These are phyloP conservation scores for Mellivora capensis DNA, from an alignment of 2,113 vertebrate genomes.

Conservation along the genomic window DNA sequence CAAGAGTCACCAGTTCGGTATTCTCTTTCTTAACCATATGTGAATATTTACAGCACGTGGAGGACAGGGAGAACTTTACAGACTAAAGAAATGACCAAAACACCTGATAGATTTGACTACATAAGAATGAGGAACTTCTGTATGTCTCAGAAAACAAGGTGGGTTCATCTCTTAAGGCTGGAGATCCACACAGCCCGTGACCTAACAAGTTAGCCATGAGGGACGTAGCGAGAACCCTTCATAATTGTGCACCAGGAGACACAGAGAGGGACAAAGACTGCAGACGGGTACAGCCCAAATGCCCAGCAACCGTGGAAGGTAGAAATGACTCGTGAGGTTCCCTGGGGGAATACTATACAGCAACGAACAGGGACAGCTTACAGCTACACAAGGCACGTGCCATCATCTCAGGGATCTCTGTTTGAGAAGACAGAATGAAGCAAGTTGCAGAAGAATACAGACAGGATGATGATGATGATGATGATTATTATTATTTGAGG, in stretches of 20 bases:
- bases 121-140: not conserved
- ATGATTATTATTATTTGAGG: not conserved
- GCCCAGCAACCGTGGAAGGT: no score
- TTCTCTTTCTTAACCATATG: not conserved
- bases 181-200: not conserved
- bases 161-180: not conserved
- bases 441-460: not conserved
- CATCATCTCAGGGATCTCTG: not conserved
- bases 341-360: not conserved
- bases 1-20: not conserved
- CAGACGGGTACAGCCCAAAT: not conserved
- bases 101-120: not conserved
- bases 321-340: not conserved
- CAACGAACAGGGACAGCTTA: not conserved
- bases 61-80: not conserved
- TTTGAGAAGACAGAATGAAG: not conserved
- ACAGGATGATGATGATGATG: not conserved
- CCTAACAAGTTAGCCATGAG: not conserved
- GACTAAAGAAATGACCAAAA: not conserved
- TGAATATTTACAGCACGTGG: not conserved
- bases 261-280: accelerated
- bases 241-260: not conserved
- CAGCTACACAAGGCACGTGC: not conserved
- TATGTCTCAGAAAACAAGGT: not conserved
- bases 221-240: not conserved